Conservation (phyloP, 2,888 invertebrate genomes). For the Hoplodrina blanda region DNA sequence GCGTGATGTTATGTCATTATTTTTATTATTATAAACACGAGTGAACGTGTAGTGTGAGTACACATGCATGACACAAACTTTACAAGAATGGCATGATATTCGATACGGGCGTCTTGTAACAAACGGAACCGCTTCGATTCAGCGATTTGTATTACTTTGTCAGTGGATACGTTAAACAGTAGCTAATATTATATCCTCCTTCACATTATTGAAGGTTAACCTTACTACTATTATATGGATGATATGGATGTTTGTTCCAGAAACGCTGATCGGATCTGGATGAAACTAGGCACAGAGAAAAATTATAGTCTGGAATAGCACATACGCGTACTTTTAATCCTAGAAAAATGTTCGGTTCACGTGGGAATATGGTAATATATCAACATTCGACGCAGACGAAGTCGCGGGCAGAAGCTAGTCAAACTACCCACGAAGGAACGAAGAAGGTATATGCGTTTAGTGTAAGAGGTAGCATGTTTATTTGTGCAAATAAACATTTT, state of each 20-base stretch:
- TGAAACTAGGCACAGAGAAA: too few relatives aligned
- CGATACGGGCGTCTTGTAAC: constrained; percentile 66
- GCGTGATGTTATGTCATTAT: neutral
- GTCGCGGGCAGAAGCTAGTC: neutral
- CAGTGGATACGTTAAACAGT: constrained; percentile 16
- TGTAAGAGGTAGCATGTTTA: too few relatives aligned
- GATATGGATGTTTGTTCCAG: too few relatives aligned
- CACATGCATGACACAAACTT: constrained; percentile 45
- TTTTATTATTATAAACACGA: constrained; percentile 19
- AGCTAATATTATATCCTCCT: constrained; percentile 20
- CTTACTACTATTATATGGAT: too few relatives aligned
- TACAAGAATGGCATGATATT: constrained; percentile 67
- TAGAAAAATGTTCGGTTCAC: too few relatives aligned
- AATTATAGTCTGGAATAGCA: too few relatives aligned
- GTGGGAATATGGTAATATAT: too few relatives aligned
- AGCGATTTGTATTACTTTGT: constrained; percentile 59
- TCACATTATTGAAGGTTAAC: constrained; percentile 28
- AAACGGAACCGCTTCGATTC: constrained; percentile 71
- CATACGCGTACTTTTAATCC: too few relatives aligned
- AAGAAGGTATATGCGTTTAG: too few relatives aligned
- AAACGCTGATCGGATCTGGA: too few relatives aligned
- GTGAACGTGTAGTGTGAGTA: constrained; percentile 10
- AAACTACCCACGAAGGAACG: neutral
- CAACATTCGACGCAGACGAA: too few relatives aligned
- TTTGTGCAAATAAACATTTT: too few relatives aligned